Percentiles rank a stretch among this genome's conserved stretches.
These are phyloP conservation scores for Barnardius zonarius DNA, from an alignment of 2,113 vertebrate genomes.

Conservation along the genomic window DNA sequence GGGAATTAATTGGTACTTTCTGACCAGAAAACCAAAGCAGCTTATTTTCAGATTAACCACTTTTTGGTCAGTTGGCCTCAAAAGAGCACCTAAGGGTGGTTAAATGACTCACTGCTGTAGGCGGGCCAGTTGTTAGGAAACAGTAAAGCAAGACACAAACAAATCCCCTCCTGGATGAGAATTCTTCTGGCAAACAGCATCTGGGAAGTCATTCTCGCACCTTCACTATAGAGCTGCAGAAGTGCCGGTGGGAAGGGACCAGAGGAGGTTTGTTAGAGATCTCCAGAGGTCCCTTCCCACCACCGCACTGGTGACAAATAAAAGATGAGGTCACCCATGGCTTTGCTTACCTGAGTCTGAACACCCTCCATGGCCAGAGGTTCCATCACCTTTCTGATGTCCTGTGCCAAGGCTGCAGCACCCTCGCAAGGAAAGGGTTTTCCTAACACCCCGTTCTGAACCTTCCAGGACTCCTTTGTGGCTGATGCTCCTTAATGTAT, in stretches of 20 bases:
- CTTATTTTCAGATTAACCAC: not conserved
- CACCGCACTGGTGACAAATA: not conserved
- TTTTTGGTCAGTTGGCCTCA: not conserved
- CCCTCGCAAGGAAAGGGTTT: not conserved
- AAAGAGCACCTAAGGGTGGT: not conserved
- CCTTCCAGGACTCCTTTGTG: not conserved
- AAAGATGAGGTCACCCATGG: not conserved
- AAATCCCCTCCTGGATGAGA: not conserved
- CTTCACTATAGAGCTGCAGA: not conserved
- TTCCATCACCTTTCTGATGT: not conserved
- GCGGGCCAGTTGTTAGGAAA: not conserved
- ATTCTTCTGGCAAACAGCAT: not conserved
- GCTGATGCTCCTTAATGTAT: not conserved
- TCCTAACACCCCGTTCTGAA: not conserved
- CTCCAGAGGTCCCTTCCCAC: not conserved
- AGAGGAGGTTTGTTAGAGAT: not conserved
- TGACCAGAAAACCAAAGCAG: not conserved
- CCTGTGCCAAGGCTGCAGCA: not conserved
- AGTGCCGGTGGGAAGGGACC: not conserved
- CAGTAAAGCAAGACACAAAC: not conserved
- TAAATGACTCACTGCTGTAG: not conserved
- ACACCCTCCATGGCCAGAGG: not conserved
- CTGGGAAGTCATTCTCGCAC: not conserved
- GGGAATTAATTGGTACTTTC: not conserved
- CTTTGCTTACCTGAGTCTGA: not conserved